Base-by-base conservation (phyloP, 2,113 vertebrate genomes). In the Gnathonemus longibarbis region DNA sequence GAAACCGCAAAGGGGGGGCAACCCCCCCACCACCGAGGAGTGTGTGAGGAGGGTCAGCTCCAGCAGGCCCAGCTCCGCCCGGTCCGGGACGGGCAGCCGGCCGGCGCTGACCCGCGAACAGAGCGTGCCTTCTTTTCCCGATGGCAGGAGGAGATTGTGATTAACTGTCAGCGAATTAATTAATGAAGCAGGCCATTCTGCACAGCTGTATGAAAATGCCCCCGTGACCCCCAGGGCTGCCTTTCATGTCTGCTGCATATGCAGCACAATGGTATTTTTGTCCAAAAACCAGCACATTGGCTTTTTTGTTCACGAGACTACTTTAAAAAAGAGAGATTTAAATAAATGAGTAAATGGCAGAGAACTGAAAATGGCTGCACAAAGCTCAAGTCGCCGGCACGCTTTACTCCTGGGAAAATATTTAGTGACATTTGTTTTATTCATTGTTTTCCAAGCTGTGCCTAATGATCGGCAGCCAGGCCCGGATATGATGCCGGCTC, bases 121-220 rank as follows among this genome's bases (percentile, higher is more conserved):
- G 88, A 84, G 77, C 35, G 5, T 13, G 70, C 35, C 88, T 84
- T 85, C 17, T 80, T 89, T 62, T 90, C 90, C 83, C 74, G 62
- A 87, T 88, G 52, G 88, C 42, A 35, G 74, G 45, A 86, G 84
- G 24, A 88, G 90, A 89, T 90, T 88, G 52, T 84, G 88, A 92
- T 91, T 91, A 91, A 90, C 89, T 90, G 88, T 90, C 88, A 77
- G 56, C 48, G 70, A 92, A 93, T 91, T 90, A 91, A 91, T 91
- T 89, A 92, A 94, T 92, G 88, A 90, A 89, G 90, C 89, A 85
- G 42, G 77, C 70, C 77, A 53, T 92, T 92, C 88, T 90, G 89
- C 62, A 62, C 80, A 86, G 91, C 89, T 93, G 91, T 90, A 90
- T 91, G 88, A 89, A 92, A 90, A 90, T 89, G 88, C 53, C 89